A percentile compares a stretch with the other conserved stretches of the same genome.
Evolutionary conservation across 1,140 invertebrate species (phyloP).

Genomic region (Portunus trituberculatus): DNA sequence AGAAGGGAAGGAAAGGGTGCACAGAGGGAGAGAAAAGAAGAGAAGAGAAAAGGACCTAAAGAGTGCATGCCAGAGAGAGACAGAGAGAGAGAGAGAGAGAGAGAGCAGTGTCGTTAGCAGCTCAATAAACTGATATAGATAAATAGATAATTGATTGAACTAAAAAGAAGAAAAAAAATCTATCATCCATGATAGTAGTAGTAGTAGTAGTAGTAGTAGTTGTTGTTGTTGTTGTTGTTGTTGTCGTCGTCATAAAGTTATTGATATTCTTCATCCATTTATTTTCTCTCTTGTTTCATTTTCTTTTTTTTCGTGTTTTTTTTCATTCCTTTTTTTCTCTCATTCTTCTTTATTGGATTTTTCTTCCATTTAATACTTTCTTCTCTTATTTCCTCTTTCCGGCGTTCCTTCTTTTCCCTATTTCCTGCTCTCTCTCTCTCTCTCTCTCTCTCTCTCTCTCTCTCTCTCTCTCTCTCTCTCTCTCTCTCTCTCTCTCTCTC

Average conservation of each 20-base stretch:
- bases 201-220: too few relatives aligned
- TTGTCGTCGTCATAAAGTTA: too few relatives aligned
- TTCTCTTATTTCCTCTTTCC: too few relatives aligned
- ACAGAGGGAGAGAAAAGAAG: background rate
- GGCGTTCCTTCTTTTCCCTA: background rate
- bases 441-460: conserved; percentile 49
- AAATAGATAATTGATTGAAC: background rate
- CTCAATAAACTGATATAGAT: background rate
- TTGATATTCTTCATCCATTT: too few relatives aligned
- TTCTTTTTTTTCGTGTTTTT: too few relatives aligned
- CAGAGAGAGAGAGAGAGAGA: background rate
- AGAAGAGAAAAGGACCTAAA: background rate
- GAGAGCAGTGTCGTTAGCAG: background rate
- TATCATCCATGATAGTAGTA: background rate
- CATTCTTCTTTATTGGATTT: background rate
- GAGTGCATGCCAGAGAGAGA: background rate
- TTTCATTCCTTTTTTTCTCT: too few relatives aligned
- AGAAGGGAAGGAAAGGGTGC: background rate
- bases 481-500: conserved; percentile 52
- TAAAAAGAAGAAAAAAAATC: background rate
- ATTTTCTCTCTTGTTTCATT: background rate
- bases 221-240: too few relatives aligned
- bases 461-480: conserved; percentile 39
- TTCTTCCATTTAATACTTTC: background rate
- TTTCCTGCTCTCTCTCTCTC: conserved; percentile 51